phyloP scores from a whole-genome alignment of 2,113 vertebrate genomes.

The Pseudopodoces humilis region DNA sequence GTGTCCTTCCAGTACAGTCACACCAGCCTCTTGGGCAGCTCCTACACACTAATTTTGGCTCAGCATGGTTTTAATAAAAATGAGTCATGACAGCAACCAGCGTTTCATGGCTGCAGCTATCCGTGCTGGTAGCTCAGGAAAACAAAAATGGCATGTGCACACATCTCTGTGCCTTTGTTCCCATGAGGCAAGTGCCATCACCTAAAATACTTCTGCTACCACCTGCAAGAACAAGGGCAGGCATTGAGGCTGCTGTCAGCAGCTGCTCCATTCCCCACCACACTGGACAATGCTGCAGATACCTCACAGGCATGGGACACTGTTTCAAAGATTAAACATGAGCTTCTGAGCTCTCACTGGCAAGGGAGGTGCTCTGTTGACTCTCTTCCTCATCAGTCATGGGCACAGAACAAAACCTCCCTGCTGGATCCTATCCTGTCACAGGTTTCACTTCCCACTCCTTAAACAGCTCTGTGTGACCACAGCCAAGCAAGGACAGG shows the following conservation, averaged over 20 bases:
- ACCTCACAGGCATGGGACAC: background rate
- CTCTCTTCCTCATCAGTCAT: background rate
- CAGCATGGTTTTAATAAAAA: background rate
- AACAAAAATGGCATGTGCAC: background rate
- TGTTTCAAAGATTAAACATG: accelerated
- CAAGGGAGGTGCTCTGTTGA: background rate
- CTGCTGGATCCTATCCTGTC: background rate
- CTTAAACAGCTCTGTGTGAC: background rate
- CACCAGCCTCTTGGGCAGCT: slow-evolving; percentile 12
- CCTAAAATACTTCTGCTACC: background rate
- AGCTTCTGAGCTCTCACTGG: background rate
- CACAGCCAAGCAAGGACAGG: background rate
- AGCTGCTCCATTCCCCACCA: background rate
- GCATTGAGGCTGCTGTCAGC: background rate
- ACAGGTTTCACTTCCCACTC: background rate
- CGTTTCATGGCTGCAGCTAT: background rate
- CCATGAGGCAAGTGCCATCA: background rate
- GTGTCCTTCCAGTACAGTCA: background rate
- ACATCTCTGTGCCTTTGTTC: background rate
- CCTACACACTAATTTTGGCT: slow-evolving; percentile 8
- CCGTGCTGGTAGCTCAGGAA: background rate
- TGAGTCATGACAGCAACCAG: background rate
- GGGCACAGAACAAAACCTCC: background rate
- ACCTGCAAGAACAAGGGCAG: background rate
- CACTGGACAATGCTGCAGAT: background rate